Percentiles rank a stretch among this genome's conserved stretches.
phyloP scores from a whole-genome alignment of 2,888 invertebrate species.

The Coremacera marginata region DNA sequence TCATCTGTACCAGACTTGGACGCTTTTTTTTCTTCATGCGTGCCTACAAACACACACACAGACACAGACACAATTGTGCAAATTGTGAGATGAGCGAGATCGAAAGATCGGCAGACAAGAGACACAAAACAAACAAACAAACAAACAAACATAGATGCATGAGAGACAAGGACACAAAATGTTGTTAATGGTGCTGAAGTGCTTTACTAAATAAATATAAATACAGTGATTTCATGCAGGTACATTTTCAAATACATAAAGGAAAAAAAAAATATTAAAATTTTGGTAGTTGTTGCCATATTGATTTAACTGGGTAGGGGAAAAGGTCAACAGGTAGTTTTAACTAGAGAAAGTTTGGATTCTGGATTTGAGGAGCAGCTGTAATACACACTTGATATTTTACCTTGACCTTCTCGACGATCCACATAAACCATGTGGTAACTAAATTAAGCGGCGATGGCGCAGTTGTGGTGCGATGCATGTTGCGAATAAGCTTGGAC shows the following conservation, averaged over 20 bases:
- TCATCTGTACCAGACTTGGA: conserved; percentile 86
- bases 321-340: conserved; percentile 60
- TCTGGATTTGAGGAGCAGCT: conserved; percentile 51
- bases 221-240: background rate
- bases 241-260: background rate
- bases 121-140: conserved; percentile 50
- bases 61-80: conserved; percentile 12
- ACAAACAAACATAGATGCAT: conserved; percentile 45
- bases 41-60: conserved; percentile 67
- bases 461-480: conserved; percentile 97
- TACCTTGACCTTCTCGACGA: conserved; percentile 84
- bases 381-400: conserved; percentile 60
- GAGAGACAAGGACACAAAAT: conserved; percentile 51
- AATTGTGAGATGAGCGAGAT: conserved; percentile 44
- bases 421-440: conserved; percentile 92
- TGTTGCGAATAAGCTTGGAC: conserved; percentile 97
- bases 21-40: conserved; percentile 80
- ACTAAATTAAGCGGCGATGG: conserved; percentile 98
- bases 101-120: conserved; percentile 47
- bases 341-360: background rate
- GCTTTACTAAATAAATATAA: background rate
- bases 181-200: background rate
- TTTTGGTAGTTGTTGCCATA: conserved; percentile 60
- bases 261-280: background rate
- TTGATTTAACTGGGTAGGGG: conserved; percentile 68